Conservation (phyloP, 2,797 vertebrate genomes). For the Ceryle rudis region DNA sequence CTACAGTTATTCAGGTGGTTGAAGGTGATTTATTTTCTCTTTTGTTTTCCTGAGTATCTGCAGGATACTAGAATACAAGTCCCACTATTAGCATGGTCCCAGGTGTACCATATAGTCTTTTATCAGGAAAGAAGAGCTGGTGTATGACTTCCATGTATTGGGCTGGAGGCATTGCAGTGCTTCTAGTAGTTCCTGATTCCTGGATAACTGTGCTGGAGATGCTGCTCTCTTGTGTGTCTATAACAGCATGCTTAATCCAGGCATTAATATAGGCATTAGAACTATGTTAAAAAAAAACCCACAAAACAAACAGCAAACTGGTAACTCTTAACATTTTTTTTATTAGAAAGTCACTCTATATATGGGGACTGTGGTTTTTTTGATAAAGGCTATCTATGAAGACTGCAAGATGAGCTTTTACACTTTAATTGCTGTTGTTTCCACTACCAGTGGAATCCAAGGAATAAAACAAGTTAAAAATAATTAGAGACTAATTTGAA, state of each 20-base stretch:
- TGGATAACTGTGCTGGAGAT: not conserved
- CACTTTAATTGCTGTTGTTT: not conserved
- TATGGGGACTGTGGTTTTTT: not conserved
- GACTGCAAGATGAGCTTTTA: not conserved
- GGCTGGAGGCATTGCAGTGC: not conserved
- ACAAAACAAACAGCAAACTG: not conserved
- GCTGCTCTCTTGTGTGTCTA: not conserved
- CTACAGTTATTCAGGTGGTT: not conserved
- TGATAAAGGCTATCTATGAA: not conserved
- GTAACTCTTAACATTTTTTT: not conserved
- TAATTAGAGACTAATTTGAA: not conserved
- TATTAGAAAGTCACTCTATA: not conserved
- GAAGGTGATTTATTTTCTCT: conserved; percentile 7
- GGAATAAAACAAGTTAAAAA: not conserved
- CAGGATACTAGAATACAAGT: not conserved
- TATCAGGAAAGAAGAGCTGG: not conserved
- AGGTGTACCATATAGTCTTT: not conserved
- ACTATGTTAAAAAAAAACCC: not conserved
- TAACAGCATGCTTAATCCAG: not conserved
- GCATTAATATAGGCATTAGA: not conserved
- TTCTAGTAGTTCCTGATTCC: not conserved
- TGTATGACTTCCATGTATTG: not conserved
- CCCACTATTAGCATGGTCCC: not conserved
- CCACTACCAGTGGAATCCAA: not conserved
- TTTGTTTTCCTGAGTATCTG: not conserved